A percentile compares a stretch with the other conserved stretches of the same genome.
These are phyloP conservation scores for Pygmarrhopalites habei DNA, from an alignment of 1,140 invertebrate species.

Conservation along the genomic window DNA sequence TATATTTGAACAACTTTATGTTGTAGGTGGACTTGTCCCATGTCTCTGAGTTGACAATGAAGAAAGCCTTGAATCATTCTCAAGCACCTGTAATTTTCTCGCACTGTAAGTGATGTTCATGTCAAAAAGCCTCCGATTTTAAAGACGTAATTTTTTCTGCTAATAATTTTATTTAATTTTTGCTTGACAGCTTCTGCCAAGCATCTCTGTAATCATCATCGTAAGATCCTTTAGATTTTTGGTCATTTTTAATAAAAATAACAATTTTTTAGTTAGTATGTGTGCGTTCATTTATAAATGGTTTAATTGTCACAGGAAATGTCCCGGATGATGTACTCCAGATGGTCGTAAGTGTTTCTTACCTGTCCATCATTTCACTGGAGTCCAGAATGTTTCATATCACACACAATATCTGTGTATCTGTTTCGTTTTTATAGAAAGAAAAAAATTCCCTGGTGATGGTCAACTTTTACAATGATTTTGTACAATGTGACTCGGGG, in stretches of 20 bases:
- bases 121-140: no score
- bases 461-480: conserved; percentile 48
- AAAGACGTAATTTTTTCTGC: no score
- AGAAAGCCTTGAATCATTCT: conserved; percentile 46
- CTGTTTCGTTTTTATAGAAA: conserved; percentile 42
- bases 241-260: no score
- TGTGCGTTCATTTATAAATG: no score
- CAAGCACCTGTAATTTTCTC: conserved; percentile 59
- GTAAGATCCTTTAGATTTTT: no score
- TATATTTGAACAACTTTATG: no score
- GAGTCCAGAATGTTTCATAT: background rate
- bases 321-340: conserved; percentile 54
- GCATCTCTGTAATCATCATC: no score
- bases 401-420: background rate
- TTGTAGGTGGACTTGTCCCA: conserved; percentile 60
- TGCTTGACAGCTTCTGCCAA: no score
- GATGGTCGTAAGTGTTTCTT: conserved; percentile 45
- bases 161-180: no score
- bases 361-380: conserved; percentile 4
- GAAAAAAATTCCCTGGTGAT: conserved; percentile 49
- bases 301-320: no score
- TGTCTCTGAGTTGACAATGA: conserved; percentile 46
- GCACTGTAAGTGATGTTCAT: no score
- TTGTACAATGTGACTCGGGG: conserved; percentile 45
- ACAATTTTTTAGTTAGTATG: no score